Evolutionary conservation across 1,140 invertebrate species (phyloP).

Genomic region (Drosophila triauraria): DNA sequence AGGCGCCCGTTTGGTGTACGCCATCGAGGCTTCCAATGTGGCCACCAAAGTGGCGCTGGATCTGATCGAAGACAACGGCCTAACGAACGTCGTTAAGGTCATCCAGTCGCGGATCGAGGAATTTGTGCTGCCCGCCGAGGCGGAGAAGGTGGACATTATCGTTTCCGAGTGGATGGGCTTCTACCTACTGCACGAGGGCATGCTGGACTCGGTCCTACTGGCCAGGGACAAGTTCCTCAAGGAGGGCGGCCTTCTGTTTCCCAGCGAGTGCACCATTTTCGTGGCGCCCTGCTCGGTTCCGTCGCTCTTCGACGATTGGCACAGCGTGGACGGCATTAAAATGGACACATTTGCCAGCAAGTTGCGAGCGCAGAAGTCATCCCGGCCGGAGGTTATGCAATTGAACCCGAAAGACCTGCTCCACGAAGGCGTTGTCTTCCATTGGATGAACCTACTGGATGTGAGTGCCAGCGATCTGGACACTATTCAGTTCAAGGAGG

Average conservation of each 20-base stretch:
- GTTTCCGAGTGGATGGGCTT: constrained; percentile 99
- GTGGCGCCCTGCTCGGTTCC: constrained; percentile 90
- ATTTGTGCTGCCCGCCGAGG: constrained; percentile 90
- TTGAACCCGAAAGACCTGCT: constrained; percentile 86
- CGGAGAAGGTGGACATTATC: constrained; percentile 96
- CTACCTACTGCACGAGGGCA: constrained; percentile 98
- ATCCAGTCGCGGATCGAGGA: constrained; percentile 88
- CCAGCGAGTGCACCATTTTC: constrained; percentile 87
- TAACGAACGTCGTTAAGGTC: constrained; percentile 87
- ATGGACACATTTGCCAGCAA: constrained; percentile 86
- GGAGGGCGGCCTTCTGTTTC: constrained; percentile 90
- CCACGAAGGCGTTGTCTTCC: constrained; percentile 86
- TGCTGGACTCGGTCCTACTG: constrained; percentile 96
- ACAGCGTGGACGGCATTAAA: constrained; percentile 86
- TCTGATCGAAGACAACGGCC: constrained; percentile 91
- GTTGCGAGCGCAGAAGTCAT: constrained; percentile 86
- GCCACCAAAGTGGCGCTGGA: constrained; percentile 94
- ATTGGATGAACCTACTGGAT: constrained; percentile 87
- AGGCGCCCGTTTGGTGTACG: constrained; percentile 96
- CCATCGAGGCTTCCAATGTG: constrained; percentile 96
- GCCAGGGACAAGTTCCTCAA: constrained; percentile 97
- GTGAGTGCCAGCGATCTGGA: constrained; percentile 86
- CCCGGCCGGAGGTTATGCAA: constrained; percentile 86
- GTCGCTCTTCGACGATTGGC: constrained; percentile 88
- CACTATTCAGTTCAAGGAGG: constrained; percentile 83